These are phyloP conservation scores for Prolemur simus DNA, from an alignment of 2,113 vertebrate species.

Conservation along the genomic window DNA sequence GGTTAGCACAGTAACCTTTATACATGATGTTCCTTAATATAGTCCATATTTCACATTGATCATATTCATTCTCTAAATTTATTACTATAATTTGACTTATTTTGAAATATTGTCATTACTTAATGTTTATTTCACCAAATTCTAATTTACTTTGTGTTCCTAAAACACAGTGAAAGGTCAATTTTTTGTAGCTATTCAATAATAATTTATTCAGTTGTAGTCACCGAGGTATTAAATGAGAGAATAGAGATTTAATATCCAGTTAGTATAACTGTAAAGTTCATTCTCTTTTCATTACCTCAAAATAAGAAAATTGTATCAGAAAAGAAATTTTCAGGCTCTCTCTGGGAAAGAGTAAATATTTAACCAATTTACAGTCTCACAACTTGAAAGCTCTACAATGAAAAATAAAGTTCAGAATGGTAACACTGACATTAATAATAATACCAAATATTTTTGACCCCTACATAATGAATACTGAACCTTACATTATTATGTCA, in stretches of 20 bases:
- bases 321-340: not conserved
- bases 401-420: constrained; percentile 50
- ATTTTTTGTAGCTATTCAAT: not conserved
- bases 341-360: constrained; percentile 46
- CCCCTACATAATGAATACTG: not conserved
- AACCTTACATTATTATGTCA: not conserved
- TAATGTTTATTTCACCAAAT: not conserved
- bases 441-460: constrained; percentile 42
- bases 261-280: not conserved
- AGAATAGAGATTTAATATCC: not conserved
- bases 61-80: not conserved
- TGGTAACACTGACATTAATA: constrained; percentile 34
- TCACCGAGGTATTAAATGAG: not conserved
- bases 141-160: not conserved
- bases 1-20: not conserved
- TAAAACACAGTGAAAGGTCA: not conserved
- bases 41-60: not conserved
- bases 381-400: not conserved
- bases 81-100: not conserved
- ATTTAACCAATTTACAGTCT: constrained; percentile 60
- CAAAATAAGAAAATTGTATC: constrained; percentile 22
- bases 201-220: not conserved
- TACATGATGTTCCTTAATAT: not conserved
- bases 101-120: not conserved
- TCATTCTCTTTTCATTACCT: constrained; percentile 22